Conservation (phyloP, 2,888 invertebrate species). For the Periphyllus acericola region DNA sequence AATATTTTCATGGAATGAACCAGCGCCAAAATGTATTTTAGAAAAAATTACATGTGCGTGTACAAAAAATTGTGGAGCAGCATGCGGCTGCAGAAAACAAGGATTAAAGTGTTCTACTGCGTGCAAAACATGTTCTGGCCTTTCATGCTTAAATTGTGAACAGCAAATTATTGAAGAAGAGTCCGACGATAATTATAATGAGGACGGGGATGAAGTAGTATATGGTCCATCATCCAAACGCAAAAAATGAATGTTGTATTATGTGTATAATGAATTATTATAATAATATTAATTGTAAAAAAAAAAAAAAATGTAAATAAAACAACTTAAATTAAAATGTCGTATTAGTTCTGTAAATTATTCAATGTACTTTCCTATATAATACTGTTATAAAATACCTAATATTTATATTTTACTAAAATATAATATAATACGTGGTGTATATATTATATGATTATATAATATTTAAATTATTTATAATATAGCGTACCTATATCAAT, state of each 20-base stretch:
- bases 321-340: neutral
- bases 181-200: neutral
- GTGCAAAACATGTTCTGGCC: too few species aligned
- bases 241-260: too few species aligned
- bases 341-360: conserved; percentile 10
- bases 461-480: conserved; percentile 1
- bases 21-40: neutral
- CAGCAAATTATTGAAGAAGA: neutral
- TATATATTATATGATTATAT: neutral
- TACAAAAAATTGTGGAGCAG: conserved; percentile 1
- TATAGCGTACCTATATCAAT: neutral
- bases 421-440: neutral
- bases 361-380: neutral
- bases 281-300: too few species aligned
- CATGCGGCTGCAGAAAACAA: conserved; percentile 22
- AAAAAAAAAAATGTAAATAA: conserved; percentile 1
- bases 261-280: too few species aligned
- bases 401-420: too few species aligned
- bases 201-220: neutral
- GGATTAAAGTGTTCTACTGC: conserved; percentile 15
- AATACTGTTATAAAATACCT: too few species aligned
- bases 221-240: too few species aligned
- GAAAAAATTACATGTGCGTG: conserved; percentile 32
- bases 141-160: conserved; percentile 13
- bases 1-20: neutral